Evolutionary conservation across 2,888 invertebrate genomes (phyloP).

Genomic region (Idaea straminata): DNA sequence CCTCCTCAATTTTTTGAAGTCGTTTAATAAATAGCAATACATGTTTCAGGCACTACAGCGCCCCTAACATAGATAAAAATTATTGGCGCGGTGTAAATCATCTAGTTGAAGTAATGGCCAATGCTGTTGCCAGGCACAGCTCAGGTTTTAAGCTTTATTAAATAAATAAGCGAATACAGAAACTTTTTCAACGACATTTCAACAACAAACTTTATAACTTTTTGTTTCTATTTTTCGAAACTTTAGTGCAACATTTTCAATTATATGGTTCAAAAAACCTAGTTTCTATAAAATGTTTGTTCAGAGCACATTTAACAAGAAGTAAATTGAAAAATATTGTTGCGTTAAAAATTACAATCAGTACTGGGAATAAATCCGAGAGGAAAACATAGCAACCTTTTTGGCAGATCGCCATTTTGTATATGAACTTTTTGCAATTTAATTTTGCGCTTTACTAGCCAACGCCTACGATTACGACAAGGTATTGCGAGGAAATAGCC

Average conservation of each 20-base stretch:
- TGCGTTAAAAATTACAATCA: slow-evolving; percentile 33
- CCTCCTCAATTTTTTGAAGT: no score
- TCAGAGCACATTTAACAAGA: slow-evolving; percentile 20
- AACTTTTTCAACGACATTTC: neutral
- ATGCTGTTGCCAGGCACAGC: no score
- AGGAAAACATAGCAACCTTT: slow-evolving; percentile 24
- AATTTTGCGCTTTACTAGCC: slow-evolving; percentile 21
- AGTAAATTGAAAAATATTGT: slow-evolving; percentile 34
- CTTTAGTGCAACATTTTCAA: neutral
- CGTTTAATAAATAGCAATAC: no score
- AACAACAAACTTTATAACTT: neutral
- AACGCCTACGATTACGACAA: slow-evolving; percentile 2
- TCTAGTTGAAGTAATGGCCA: no score
- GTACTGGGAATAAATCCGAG: slow-evolving; percentile 24
- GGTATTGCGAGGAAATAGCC: neutral
- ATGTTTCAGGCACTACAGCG: no score
- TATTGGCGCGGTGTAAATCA: no score
- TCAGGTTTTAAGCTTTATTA: slow-evolving; percentile 7
- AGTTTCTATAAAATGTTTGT: slow-evolving; percentile 18
- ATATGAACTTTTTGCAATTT: slow-evolving; percentile 31
- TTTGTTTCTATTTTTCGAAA: no score
- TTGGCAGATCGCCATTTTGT: slow-evolving; percentile 29
- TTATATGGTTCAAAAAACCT: neutral
- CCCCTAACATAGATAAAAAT: no score
- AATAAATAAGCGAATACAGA: slow-evolving; percentile 6